phyloP scores from a whole-genome alignment of 2,113 vertebrate species.

The Lepus americanus region DNA sequence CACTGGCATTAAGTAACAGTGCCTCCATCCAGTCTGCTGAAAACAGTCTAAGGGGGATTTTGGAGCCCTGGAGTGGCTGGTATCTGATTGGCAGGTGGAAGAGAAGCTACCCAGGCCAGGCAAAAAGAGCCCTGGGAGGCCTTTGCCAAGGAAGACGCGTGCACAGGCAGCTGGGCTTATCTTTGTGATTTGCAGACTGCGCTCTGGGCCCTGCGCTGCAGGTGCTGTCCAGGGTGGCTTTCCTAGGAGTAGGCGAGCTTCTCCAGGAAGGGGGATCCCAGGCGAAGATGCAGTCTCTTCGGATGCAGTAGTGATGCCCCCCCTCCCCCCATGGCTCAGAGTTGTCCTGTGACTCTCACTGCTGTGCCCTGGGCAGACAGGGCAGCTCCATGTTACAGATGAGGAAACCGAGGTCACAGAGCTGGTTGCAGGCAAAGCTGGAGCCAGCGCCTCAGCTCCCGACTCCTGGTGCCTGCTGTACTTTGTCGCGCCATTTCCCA shows the following conservation, averaged over 20 bases:
- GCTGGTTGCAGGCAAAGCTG: neutral
- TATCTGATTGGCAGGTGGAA: constrained; percentile 47
- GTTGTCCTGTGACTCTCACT: neutral
- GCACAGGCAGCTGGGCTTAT: neutral
- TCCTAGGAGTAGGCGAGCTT: neutral
- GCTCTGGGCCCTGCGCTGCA: neutral
- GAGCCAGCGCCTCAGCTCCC: neutral
- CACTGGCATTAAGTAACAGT: neutral
- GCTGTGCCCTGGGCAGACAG: neutral
- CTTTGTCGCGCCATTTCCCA: neutral
- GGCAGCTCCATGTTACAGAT: neutral
- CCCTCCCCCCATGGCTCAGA: neutral
- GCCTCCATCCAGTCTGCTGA: constrained; percentile 38
- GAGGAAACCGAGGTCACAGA: constrained; percentile 16
- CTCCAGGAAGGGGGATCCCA: neutral
- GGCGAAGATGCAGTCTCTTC: neutral
- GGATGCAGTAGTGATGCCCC: neutral
- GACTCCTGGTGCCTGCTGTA: constrained; percentile 14
- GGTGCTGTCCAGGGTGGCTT: neutral
- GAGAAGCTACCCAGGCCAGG: neutral
- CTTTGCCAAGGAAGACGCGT: neutral
- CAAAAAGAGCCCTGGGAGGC: neutral
- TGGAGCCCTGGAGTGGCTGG: neutral
- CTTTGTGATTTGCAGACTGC: neutral
- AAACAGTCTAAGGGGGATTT: constrained; percentile 29